Evolutionary conservation across 2,113 vertebrate species (phyloP), one percentile per base, ranked within the genome.

Genomic region (Sapajus apella): DNA sequence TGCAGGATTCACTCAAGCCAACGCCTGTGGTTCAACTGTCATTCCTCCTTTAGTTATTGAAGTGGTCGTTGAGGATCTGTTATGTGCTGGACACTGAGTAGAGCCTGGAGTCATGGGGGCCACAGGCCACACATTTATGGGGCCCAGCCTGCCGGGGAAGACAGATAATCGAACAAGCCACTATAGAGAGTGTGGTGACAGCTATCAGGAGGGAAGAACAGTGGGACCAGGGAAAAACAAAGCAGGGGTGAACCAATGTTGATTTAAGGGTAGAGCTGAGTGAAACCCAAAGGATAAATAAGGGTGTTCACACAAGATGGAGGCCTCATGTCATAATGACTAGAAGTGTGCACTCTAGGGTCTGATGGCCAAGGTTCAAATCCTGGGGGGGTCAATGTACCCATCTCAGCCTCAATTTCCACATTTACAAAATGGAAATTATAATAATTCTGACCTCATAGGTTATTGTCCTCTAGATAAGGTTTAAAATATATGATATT

Each of bases 371-470:
- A 55, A 35, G 50, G 14, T 56, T 93, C 50, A 83, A 43, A 52
- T 64, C 16, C 35, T 66, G 21, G 16, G 30, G 16, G 77, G 64
- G 37, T 55, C 32, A 35, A 40, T 84, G 20, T 73, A 16, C 40
- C 8, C 17, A 35, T 25, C 35, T 83, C 55, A 82, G 21, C 37
- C 43, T 70, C 10, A 9, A 25, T 37, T 81, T 82, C 50, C 73
- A 80, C 16, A 70, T n/a, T 89, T 90, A 55, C 68, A 95, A 68
- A 91, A 58, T 23, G 13, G 17, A n/a, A 92, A 92, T 76, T 66
- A 27, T 50, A 77, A 50, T 2, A 72, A 90, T 58, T 77, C 14
- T 30, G 80, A 82, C 27, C 3, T 89, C 13, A 37, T 11, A 56
- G 35, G 17, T n/a, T 56, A 80, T 6, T 58, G 25, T 45, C 35